phyloP scores from a whole-genome alignment of 2,113 vertebrate genomes.

The Ochotona princeps region DNA sequence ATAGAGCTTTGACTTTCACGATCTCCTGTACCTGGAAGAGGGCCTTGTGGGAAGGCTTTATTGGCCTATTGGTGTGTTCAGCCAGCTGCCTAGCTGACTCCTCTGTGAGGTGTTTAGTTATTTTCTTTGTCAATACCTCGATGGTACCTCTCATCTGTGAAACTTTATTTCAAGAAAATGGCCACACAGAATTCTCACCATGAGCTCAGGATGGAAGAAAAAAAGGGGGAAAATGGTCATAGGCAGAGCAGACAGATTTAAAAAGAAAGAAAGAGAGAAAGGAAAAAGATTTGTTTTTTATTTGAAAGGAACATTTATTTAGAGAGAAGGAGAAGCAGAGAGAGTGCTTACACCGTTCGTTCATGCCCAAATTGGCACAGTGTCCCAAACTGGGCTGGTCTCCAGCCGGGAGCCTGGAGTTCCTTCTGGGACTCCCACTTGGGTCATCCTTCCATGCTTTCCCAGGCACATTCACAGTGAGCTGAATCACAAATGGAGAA shows the following conservation, averaged over 20 bases:
- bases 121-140: background rate
- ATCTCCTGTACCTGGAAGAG: background rate
- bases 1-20: background rate
- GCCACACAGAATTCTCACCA: background rate
- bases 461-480: too few species aligned
- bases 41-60: background rate
- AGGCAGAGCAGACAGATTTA: background rate
- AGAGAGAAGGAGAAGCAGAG: too few species aligned
- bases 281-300: too few species aligned
- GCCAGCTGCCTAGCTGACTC: background rate
- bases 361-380: too few species aligned
- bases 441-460: too few species aligned
- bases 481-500: too few species aligned
- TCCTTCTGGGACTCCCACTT: too few species aligned
- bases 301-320: too few species aligned
- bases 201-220: background rate
- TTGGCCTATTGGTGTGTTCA: background rate
- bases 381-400: too few species aligned
- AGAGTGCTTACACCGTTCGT: too few species aligned
- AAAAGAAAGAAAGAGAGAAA: background rate
- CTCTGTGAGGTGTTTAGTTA: background rate
- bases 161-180: slow-evolving; percentile 28
- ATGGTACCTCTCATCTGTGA: background rate
- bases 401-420: too few species aligned
- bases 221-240: background rate